Evolutionary conservation across 2,113 vertebrate species (phyloP).

Genomic region (Mungos mungo): DNA sequence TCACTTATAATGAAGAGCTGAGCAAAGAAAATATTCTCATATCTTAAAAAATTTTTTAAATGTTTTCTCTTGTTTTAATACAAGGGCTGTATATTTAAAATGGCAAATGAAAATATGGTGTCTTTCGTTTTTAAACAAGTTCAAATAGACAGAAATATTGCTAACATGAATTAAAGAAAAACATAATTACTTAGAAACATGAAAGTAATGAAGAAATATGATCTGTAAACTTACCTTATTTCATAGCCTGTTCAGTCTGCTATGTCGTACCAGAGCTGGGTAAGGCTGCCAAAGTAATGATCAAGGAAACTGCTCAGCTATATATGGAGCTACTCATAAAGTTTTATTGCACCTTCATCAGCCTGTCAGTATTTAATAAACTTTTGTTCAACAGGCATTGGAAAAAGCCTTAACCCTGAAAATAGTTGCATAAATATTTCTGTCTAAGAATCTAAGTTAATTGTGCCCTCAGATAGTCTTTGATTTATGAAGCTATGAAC

Average conservation of each 20-base stretch:
- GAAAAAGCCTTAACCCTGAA: constrained; percentile 8
- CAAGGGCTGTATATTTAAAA: not conserved
- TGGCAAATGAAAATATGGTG: not conserved
- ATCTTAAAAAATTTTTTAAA: not conserved
- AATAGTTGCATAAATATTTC: not conserved
- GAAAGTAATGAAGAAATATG: not conserved
- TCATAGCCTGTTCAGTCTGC: constrained; percentile 43
- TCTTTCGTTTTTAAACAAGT: not conserved
- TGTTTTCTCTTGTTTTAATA: not conserved
- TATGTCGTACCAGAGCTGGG: not conserved
- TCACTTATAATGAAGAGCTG: not conserved
- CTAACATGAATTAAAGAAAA: not conserved
- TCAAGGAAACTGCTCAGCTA: constrained; percentile 4
- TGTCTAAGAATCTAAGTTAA: constrained; percentile 35
- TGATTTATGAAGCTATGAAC: not conserved
- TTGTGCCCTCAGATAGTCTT: not conserved
- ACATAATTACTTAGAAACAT: not conserved
- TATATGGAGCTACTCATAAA: constrained; percentile 69
- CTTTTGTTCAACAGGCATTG: not conserved
- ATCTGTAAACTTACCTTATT: constrained; percentile 63
- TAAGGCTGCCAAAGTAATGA: not conserved
- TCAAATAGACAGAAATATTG: not conserved
- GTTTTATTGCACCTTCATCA: constrained; percentile 62
- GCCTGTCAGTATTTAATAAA: constrained; percentile 50
- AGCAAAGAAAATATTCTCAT: not conserved